phyloP scores from a whole-genome alignment of 2,888 invertebrate genomes.

The Torymus aiolomorphi region DNA sequence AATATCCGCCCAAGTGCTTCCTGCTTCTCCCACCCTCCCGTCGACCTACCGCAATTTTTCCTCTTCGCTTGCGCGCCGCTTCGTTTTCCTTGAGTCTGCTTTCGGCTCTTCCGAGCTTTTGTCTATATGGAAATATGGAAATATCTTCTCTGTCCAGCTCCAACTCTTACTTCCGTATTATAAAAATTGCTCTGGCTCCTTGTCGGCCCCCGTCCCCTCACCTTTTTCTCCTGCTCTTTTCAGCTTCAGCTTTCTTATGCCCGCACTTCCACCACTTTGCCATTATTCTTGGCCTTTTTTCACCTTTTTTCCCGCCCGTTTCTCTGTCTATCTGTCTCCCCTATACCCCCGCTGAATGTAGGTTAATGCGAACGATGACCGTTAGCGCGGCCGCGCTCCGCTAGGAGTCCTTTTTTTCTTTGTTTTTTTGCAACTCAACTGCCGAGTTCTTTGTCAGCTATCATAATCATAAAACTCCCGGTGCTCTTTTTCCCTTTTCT shows the following conservation, averaged over 20 bases:
- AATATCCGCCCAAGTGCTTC: constrained; percentile 64
- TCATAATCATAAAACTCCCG: constrained; percentile 43
- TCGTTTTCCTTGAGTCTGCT: constrained; percentile 4
- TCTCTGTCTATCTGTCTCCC: constrained; percentile 18
- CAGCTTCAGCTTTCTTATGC: constrained; percentile 6
- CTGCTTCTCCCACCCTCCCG: constrained; percentile 11
- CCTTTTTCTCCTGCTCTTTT: background rate
- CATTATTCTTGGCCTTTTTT: constrained; percentile 39
- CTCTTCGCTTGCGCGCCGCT: background rate
- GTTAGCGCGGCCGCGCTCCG: constrained; percentile 1
- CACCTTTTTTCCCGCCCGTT: constrained; percentile 30
- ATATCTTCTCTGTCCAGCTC: constrained; percentile 43
- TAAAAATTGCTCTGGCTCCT: constrained; percentile 47
- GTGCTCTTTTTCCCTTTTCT: background rate
- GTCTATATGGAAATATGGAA: constrained; percentile 52
- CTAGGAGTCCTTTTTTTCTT: background rate
- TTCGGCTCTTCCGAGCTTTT: constrained; percentile 38
- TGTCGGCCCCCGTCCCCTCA: background rate
- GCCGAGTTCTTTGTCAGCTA: constrained; percentile 28
- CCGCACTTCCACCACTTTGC: background rate
- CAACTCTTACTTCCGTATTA: constrained; percentile 37
- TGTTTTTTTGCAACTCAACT: background rate
- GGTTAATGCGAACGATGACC: constrained; percentile 55
- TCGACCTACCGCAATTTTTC: background rate
- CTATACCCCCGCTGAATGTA: constrained; percentile 21